These are phyloP conservation scores for Papilio elwesi DNA, from an alignment of 2,888 invertebrate species.

Conservation along the genomic window DNA sequence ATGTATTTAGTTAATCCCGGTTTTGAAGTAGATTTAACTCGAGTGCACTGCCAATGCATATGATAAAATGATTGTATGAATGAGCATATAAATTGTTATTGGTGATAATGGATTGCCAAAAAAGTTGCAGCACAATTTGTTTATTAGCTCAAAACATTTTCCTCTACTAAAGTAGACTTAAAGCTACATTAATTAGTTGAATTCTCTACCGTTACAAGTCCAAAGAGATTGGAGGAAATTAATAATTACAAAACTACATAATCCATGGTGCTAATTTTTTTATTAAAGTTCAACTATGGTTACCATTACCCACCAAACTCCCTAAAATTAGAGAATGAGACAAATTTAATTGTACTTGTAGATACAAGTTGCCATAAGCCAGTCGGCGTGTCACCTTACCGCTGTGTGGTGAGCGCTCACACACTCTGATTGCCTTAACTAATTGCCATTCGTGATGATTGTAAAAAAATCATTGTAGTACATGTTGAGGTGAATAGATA, in stretches of 20 bases:
- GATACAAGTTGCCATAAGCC: not conserved
- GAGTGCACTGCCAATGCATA: constrained; percentile 64
- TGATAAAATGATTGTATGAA: constrained; percentile 45
- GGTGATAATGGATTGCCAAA: not conserved
- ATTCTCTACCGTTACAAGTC: not conserved
- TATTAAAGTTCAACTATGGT: constrained; percentile 22
- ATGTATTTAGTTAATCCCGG: not conserved
- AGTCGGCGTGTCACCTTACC: too few relatives aligned
- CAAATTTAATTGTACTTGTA: constrained; percentile 16
- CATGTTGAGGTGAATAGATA: constrained; percentile 74
- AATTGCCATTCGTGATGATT: constrained; percentile 76
- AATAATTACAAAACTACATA: not conserved
- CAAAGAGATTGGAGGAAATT: constrained; percentile 19
- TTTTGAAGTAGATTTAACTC: constrained; percentile 41
- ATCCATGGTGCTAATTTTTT: not conserved
- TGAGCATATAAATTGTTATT: not conserved
- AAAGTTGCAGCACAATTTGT: constrained; percentile 28
- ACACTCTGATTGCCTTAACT: constrained; percentile 69
- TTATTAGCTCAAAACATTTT: constrained; percentile 47
- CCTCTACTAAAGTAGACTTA: constrained; percentile 16
- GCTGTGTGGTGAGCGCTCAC: not conserved
- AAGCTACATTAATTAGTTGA: constrained; percentile 18
- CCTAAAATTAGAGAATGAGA: constrained; percentile 7
- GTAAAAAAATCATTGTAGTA: constrained; percentile 70
- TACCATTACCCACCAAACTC: constrained; percentile 35